Percentiles rank a stretch among this genome's conserved stretches.
phyloP scores from a whole-genome alignment of 2,113 vertebrate species.

The Cettia cetti region DNA sequence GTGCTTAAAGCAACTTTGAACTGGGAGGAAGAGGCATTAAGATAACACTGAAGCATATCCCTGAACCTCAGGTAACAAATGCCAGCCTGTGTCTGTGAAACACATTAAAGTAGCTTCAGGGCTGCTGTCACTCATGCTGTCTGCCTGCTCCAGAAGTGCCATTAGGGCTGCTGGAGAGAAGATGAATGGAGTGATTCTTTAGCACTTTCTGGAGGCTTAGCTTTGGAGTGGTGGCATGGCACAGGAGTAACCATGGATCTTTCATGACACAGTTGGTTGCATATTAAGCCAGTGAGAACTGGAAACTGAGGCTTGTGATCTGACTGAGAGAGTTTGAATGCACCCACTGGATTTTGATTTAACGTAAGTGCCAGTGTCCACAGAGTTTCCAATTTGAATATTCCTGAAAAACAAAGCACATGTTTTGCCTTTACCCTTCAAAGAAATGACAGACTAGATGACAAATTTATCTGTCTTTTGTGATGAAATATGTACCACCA shows the following conservation, averaged over 20 bases:
- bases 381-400: not conserved
- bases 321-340: not conserved
- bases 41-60: not conserved
- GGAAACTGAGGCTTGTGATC: not conserved
- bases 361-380: not conserved
- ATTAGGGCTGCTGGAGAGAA: not conserved
- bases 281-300: not conserved
- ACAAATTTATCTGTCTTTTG: not conserved
- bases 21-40: not conserved
- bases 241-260: not conserved
- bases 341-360: not conserved
- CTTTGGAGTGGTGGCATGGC: not conserved
- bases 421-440: not conserved
- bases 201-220: not conserved
- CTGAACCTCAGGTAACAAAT: constrained; percentile 26
- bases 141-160: not conserved
- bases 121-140: not conserved
- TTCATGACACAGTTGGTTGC: not conserved
- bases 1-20: not conserved
- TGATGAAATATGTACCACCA: not conserved
- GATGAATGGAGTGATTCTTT: not conserved
- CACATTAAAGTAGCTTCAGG: not conserved
- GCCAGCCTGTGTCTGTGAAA: not conserved
- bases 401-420: not conserved
- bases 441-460: not conserved